phyloP scores from a whole-genome alignment of 2,888 invertebrate genomes.

The Drosophila yooni region DNA sequence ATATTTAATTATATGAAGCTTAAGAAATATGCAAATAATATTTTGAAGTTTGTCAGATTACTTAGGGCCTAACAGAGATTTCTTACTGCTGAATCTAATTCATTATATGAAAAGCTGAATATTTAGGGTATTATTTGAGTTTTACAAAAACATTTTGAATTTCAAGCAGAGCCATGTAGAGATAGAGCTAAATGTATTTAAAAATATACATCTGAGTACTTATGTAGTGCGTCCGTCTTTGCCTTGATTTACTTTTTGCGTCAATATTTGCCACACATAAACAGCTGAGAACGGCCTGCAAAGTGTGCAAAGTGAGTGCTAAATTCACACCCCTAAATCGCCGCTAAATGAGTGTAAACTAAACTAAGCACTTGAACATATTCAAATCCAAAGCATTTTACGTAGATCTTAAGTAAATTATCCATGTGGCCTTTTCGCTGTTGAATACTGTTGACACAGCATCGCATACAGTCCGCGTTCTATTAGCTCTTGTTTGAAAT shows the following conservation, averaged over 20 bases:
- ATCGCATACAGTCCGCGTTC: slow-evolving; percentile 29
- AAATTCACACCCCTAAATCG: slow-evolving; percentile 71
- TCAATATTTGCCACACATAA: slow-evolving; percentile 54
- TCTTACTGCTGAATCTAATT: not conserved
- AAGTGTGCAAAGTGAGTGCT: slow-evolving; percentile 36
- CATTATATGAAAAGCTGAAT: not conserved
- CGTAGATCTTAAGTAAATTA: slow-evolving; percentile 29
- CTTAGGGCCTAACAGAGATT: not conserved
- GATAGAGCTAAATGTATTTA: slow-evolving; percentile 30
- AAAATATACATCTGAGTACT: slow-evolving; percentile 16
- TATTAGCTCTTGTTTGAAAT: slow-evolving; percentile 22
- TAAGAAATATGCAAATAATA: not conserved
- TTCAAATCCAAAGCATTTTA: slow-evolving; percentile 20
- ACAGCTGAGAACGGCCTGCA: slow-evolving; percentile 27
- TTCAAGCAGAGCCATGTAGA: slow-evolving; percentile 31
- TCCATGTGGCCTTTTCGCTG: slow-evolving; percentile 16
- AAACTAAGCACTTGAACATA: slow-evolving; percentile 24
- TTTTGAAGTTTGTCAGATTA: not conserved
- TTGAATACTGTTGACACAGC: slow-evolving; percentile 46
- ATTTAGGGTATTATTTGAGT: not conserved
- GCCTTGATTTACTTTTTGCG: slow-evolving; percentile 64
- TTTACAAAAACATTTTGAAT: slow-evolving; percentile 28
- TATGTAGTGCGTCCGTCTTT: slow-evolving; percentile 52
- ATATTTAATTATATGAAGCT: too few relatives aligned
- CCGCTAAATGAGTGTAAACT: slow-evolving; percentile 45